These are phyloP conservation scores for Lycaena phlaeas DNA, from an alignment of 2,888 invertebrate species.

Conservation along the genomic window DNA sequence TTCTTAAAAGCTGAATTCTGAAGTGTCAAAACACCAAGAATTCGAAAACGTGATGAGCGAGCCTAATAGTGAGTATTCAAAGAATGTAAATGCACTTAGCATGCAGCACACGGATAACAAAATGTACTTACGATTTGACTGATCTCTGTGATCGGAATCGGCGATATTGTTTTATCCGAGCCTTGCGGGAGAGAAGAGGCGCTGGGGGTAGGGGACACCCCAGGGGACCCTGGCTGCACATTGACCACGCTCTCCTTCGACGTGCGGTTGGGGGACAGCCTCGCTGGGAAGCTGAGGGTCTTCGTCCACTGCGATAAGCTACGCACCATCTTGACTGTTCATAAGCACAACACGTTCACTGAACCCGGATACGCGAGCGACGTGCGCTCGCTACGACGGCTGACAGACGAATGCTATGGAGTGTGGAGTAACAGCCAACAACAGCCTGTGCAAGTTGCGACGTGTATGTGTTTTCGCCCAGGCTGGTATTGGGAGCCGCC, in stretches of 20 bases:
- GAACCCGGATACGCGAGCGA: slow-evolving; percentile 37
- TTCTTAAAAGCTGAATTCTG: neutral
- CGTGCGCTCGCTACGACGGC: slow-evolving; percentile 42
- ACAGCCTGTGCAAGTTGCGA: slow-evolving; percentile 9
- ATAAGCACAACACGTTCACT: slow-evolving; percentile 63
- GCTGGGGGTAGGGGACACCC: slow-evolving; percentile 76
- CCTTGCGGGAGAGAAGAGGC: slow-evolving; percentile 72
- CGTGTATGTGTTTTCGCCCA: slow-evolving; percentile 16
- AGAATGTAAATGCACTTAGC: slow-evolving; percentile 7
- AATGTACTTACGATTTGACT: slow-evolving; percentile 76
- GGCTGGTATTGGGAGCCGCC: slow-evolving; percentile 32
- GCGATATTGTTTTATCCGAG: slow-evolving; percentile 68
- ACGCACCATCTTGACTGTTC: slow-evolving; percentile 82
- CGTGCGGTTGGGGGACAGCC: slow-evolving; percentile 86
- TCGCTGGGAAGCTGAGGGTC: slow-evolving; percentile 90
- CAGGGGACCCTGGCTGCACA: slow-evolving; percentile 68
- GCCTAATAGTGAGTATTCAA: slow-evolving; percentile 8
- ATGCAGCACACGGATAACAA: slow-evolving; percentile 13
- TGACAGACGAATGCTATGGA: slow-evolving; percentile 56
- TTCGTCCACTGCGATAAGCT: slow-evolving; percentile 93
- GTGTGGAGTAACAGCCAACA: slow-evolving; percentile 43
- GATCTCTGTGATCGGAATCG: slow-evolving; percentile 77
- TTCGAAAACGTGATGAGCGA: slow-evolving; percentile 12
- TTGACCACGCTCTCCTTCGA: slow-evolving; percentile 80
- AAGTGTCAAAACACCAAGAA: slow-evolving; percentile 9